A percentile compares a stretch with the other conserved stretches of the same genome.
Evolutionary conservation across 2,113 vertebrate species (phyloP).

Genomic region (Urocitellus parryii): DNA sequence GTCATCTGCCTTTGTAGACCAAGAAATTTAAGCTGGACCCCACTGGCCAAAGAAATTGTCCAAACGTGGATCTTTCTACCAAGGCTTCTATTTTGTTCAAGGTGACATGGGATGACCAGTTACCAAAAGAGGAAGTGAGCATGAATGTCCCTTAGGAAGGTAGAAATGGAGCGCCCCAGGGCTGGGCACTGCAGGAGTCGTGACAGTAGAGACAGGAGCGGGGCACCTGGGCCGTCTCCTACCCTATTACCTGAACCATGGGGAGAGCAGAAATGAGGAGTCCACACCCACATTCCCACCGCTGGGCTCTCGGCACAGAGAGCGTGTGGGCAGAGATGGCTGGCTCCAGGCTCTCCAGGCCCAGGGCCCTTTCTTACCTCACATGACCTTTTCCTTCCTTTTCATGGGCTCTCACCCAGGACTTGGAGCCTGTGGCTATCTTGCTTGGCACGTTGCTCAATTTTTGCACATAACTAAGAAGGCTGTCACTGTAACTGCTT

Average conservation of each 20-base stretch:
- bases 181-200: neutral
- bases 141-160: neutral
- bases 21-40: neutral
- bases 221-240: accelerated
- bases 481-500: neutral
- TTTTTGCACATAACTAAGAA: neutral
- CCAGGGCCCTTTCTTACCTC: neutral
- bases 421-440: neutral
- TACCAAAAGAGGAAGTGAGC: neutral
- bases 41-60: neutral
- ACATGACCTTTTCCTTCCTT: neutral
- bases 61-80: neutral
- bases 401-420: neutral
- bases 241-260: neutral
- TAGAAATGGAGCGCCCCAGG: neutral
- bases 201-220: neutral
- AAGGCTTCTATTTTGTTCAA: neutral
- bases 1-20: neutral
- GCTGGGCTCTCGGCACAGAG: too few species aligned
- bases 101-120: neutral
- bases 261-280: neutral
- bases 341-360: neutral
- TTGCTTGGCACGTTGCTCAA: neutral
- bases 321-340: neutral
- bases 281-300: too few species aligned